A percentile compares a stretch with the other conserved stretches of the same genome.
Conservation (phyloP, 2,888 invertebrate genomes). For the Oxyteleia sp. region DNA sequence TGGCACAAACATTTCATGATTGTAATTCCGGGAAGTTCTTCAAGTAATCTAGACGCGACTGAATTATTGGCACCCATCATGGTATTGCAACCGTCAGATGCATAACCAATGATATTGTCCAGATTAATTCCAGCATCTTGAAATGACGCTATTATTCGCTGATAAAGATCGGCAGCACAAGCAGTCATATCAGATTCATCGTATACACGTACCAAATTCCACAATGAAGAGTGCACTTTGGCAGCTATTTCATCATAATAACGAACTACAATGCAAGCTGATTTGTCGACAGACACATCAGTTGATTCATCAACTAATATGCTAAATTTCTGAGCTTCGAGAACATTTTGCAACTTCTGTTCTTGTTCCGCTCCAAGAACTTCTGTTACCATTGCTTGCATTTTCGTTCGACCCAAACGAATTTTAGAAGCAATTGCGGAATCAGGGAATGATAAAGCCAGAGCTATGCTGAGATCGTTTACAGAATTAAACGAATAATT, state of each 20-base stretch:
- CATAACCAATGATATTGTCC: conserved; percentile 80
- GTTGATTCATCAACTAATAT: conserved; percentile 77
- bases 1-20: conserved; percentile 81
- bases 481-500: no score
- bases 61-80: conserved; percentile 80
- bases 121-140: conserved; percentile 52
- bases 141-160: conserved; percentile 67
- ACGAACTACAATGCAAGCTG: conserved; percentile 74
- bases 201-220: conserved; percentile 62
- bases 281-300: conserved; percentile 72
- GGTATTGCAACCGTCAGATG: conserved; percentile 74
- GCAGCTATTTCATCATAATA: conserved; percentile 67
- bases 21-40: conserved; percentile 56
- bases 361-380: not conserved
- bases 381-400: no score
- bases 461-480: no score
- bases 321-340: conserved; percentile 19
- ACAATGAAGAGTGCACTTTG: conserved; percentile 65
- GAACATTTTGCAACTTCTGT: not conserved
- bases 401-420: no score
- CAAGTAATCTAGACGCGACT: conserved; percentile 74
- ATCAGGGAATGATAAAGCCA: no score
- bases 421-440: no score
- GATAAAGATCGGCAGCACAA: conserved; percentile 6
- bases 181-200: conserved; percentile 26